A percentile compares a stretch with the other conserved stretches of the same genome.
Conservation (phyloP, 2,797 vertebrate genomes). For the Carduelis carduelis region DNA sequence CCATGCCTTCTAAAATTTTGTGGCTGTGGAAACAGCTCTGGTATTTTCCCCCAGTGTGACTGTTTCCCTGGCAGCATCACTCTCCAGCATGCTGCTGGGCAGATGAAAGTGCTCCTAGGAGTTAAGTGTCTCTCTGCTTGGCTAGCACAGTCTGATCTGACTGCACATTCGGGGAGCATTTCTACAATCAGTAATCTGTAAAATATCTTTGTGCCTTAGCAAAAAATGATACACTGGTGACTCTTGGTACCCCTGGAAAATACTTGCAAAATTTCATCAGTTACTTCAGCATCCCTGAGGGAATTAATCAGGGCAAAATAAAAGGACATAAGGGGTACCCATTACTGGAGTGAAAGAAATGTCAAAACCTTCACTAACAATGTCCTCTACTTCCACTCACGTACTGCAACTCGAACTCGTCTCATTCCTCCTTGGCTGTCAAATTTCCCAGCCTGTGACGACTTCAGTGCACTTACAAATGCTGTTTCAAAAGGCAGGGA, state of each 20-base stretch:
- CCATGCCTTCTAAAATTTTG: neutral
- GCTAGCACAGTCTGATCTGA: neutral
- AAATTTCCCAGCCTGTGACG: neutral
- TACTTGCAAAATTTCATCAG: neutral
- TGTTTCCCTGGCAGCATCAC: neutral
- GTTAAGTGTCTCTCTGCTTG: neutral
- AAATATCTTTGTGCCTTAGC: neutral
- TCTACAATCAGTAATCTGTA: neutral
- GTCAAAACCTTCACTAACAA: neutral
- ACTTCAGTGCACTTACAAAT: neutral
- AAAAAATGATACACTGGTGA: neutral
- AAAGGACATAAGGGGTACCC: neutral
- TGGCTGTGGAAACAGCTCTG: neutral
- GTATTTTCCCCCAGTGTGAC: constrained; percentile 16
- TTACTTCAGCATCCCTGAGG: neutral
- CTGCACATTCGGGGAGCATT: neutral
- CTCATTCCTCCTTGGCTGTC: neutral
- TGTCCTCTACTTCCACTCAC: neutral
- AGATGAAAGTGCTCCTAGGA: neutral
- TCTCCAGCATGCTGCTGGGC: neutral
- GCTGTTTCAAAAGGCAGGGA: neutral
- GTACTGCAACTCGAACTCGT: neutral
- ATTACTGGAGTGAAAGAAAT: neutral
- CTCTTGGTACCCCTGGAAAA: neutral
- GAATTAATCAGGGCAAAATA: neutral